Evolutionary conservation across 2,113 vertebrate genomes (phyloP).

Genomic region (Brachyhypopomus gauderio): DNA sequence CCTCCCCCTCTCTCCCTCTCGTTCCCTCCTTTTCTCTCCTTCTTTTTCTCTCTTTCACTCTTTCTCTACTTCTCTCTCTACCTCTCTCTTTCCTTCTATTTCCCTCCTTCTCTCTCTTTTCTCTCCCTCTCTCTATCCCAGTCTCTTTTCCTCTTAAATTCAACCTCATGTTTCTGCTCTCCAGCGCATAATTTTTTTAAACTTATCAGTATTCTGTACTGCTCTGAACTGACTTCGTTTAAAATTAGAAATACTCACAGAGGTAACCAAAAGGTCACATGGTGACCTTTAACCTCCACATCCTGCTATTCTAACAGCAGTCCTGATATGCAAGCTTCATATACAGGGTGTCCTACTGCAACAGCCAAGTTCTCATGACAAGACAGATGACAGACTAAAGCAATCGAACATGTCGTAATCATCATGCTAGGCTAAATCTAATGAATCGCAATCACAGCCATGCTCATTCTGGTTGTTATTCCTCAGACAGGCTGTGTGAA

Average conservation of each 20-base stretch:
- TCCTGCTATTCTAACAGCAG: no score
- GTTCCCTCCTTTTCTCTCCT: no score
- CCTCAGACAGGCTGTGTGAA: background rate
- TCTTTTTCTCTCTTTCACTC: no score
- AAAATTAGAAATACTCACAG: slow-evolving; percentile 4
- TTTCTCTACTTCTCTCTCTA: background rate
- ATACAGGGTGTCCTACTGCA: background rate
- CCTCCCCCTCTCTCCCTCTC: background rate
- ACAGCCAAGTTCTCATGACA: slow-evolving; percentile 44
- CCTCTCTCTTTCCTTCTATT: background rate
- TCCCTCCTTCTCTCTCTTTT: background rate
- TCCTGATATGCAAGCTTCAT: no score
- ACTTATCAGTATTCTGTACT: slow-evolving; percentile 8
- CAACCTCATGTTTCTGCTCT: slow-evolving; percentile 4
- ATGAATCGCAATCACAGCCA: slow-evolving; percentile 6
- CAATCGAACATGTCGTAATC: slow-evolving; percentile 56
- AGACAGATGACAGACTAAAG: slow-evolving; percentile 51
- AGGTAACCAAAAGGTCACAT: background rate
- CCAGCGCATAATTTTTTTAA: background rate
- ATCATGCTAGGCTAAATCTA: slow-evolving; percentile 34
- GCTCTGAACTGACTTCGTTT: slow-evolving; percentile 22
- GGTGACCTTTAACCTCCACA: background rate
- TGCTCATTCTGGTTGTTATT: background rate
- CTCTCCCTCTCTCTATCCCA: background rate
- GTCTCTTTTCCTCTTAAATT: slow-evolving; percentile 7